These are phyloP conservation scores for Smittia sp. DNA, from an alignment of 2,888 invertebrate species.

Conservation along the genomic window DNA sequence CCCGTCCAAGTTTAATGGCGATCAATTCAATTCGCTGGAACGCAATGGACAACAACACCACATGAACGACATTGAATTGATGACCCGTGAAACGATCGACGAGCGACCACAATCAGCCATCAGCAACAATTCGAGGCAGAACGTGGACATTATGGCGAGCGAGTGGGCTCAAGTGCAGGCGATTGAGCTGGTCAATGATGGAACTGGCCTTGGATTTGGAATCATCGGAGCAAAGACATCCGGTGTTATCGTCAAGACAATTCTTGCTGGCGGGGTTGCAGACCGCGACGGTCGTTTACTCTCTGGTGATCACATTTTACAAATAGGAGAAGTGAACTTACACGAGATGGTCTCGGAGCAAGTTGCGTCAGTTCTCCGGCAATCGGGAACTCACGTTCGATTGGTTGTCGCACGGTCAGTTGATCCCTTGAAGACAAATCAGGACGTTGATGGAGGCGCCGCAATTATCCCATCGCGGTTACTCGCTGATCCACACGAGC, in stretches of 20 bases:
- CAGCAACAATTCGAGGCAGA: slow-evolving; percentile 65
- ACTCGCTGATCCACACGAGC: slow-evolving; percentile 80
- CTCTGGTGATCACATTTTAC: slow-evolving; percentile 97
- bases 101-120: slow-evolving; percentile 63
- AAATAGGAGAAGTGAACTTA: slow-evolving; percentile 84
- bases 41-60: slow-evolving; percentile 58
- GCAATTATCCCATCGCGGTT: slow-evolving; percentile 68
- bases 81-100: slow-evolving; percentile 56
- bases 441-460: slow-evolving; percentile 60
- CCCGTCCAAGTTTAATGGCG: slow-evolving; percentile 49
- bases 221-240: slow-evolving; percentile 97
- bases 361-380: slow-evolving; percentile 91
- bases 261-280: slow-evolving; percentile 94
- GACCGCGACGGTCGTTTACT: slow-evolving; percentile 95
- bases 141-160: slow-evolving; percentile 70
- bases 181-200: slow-evolving; percentile 96
- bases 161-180: slow-evolving; percentile 98
- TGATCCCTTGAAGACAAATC: slow-evolving; percentile 68
- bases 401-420: slow-evolving; percentile 91
- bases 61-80: slow-evolving; percentile 56
- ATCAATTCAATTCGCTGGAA: slow-evolving; percentile 81
- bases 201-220: slow-evolving; percentile 95
- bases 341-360: slow-evolving; percentile 98
- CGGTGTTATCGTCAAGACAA: slow-evolving; percentile 99
- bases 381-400: slow-evolving; percentile 90